Evolutionary conservation across 2,888 invertebrate species (phyloP).

Genomic region (Pachydiplax longipennis): DNA sequence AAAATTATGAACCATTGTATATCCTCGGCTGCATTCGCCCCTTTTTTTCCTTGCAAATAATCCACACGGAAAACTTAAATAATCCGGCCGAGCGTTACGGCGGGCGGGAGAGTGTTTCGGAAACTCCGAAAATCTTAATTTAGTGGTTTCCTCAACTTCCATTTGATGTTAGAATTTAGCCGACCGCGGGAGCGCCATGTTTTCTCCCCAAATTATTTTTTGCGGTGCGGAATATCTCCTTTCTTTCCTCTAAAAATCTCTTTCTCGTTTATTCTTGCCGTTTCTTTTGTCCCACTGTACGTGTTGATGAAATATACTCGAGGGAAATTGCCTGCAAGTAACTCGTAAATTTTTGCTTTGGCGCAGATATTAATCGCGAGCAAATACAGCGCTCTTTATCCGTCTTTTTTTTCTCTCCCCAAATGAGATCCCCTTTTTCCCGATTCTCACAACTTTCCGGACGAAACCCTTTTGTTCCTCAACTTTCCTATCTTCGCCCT

Average conservation of each 20-base stretch:
- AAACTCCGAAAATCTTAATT: constrained; percentile 32
- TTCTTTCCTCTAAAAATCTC: neutral
- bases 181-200: neutral
- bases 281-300: constrained; percentile 28
- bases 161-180: constrained; percentile 1
- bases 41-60: too few relatives aligned
- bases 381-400: neutral
- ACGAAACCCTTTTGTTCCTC: too few relatives aligned
- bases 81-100: neutral
- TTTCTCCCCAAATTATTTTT: neutral
- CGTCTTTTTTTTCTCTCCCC: neutral
- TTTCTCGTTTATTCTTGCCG: neutral
- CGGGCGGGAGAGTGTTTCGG: neutral
- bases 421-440: too few relatives aligned
- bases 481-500: too few relatives aligned
- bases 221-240: neutral
- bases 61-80: too few relatives aligned
- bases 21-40: too few relatives aligned
- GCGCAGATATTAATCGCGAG: constrained; percentile 26
- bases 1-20: too few relatives aligned
- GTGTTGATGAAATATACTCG: constrained; percentile 44
- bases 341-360: constrained; percentile 42
- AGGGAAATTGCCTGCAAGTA: constrained; percentile 41
- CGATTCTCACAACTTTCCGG: too few relatives aligned
- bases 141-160: constrained; percentile 20